Evolutionary conservation across 2,888 invertebrate genomes (phyloP), one percentile per base, ranked within the genome.

Genomic region (Chymomyza fuscimana): DNA sequence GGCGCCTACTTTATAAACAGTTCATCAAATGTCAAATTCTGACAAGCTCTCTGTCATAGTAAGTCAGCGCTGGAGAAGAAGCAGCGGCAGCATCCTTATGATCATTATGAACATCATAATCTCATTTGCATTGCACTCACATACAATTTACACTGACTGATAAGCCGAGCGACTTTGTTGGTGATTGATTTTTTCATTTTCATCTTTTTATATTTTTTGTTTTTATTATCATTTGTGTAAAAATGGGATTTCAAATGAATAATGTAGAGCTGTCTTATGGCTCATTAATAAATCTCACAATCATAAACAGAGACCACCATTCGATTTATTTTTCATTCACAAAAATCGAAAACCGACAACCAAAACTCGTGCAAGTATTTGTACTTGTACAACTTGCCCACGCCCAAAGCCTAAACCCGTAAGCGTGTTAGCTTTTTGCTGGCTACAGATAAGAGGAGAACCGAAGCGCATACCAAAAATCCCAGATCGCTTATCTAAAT

Each of bases 21-120:
- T 83, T 85, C 85, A 87, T 75, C 84, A 88, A 87, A 83, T 86
- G 86, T 87, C 86, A 85, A 81, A 77, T 71, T 67, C 86, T 85
- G 85, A 87, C 88, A 86, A 72, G 74, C 58, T 15, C 52, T 54
- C 52, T 19, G 40, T 46, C 40, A 46, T 46, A 46, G 40, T 46
- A 46, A 46, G 73, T 59, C 40, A 29, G 5, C 36, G 61, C 40
- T 61, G 32, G 7, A 7, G 61, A 58, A 36, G 51, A n/a, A 60
- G 40, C 40, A 12, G 40, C 12, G 12, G 40, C 40, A 46, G 10
- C 40, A 12, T 12, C 12, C 5, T 46, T 4, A 46, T 12, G 40
- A 12, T 46, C 40, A 12, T 46, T 12, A 46, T 46, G 12, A 10
- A 12, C 40, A 46, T 46, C 40, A 46, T 46, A 46, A 46, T 46